A percentile compares a stretch with the other conserved stretches of the same genome.
Evolutionary conservation across 2,113 vertebrate genomes (phyloP).

Genomic region (Scatophagus argus): DNA sequence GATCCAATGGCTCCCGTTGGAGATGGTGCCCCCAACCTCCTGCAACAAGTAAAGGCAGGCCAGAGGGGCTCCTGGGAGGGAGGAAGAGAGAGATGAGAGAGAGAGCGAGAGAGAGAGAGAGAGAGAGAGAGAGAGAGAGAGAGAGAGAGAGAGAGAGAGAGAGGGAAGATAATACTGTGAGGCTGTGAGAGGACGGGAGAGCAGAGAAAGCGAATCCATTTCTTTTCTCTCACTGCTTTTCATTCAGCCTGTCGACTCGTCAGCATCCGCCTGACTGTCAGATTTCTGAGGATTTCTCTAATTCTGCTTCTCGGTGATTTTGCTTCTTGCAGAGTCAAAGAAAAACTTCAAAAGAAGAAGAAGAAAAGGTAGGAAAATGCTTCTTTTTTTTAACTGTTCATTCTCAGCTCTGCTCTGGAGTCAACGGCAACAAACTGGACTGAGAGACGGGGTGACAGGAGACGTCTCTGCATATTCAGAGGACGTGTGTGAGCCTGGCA

Average conservation of each 20-base stretch:
- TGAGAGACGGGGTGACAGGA: not conserved
- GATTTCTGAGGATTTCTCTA: constrained; percentile 19
- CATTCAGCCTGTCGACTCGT: constrained; percentile 7
- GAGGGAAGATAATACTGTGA: constrained; percentile 55
- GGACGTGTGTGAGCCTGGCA: not conserved
- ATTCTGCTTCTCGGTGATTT: constrained; percentile 2
- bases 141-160: constrained; percentile 37
- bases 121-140: constrained; percentile 26
- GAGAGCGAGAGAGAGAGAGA: constrained; percentile 45
- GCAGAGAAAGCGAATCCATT: constrained; percentile 40
- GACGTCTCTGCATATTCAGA: not conserved
- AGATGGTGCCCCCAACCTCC: constrained; percentile 72
- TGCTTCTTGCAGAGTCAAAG: not conserved
- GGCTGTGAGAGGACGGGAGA: constrained; percentile 31
- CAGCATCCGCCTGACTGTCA: not conserved
- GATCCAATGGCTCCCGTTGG: constrained; percentile 65
- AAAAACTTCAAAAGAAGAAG: constrained; percentile 28
- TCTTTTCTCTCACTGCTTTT: constrained; percentile 18
- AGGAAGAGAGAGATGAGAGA: constrained; percentile 10
- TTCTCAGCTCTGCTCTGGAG: not conserved
- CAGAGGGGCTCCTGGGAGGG: constrained; percentile 65
- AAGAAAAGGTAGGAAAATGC: constrained; percentile 56
- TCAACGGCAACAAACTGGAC: not conserved
- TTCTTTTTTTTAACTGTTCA: not conserved
- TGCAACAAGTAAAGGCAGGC: constrained; percentile 77